Base-by-base conservation (phyloP, 2,888 invertebrate species). In the Schrankia costaestrigalis region DNA sequence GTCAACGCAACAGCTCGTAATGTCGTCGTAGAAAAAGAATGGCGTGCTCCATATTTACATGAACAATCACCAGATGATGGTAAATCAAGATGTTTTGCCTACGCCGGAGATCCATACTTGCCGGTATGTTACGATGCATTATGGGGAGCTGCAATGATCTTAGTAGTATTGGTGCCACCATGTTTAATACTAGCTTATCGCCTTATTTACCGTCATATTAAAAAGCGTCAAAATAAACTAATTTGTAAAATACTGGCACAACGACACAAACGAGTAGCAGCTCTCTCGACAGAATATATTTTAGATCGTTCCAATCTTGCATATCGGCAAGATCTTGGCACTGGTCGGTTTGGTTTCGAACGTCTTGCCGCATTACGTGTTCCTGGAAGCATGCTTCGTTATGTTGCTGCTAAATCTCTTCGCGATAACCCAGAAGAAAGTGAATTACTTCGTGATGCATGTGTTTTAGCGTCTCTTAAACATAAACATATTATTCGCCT, bases 401-500 rank as follows among this genome's bases (percentile, higher is more conserved):
- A 92, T 0, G 94, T 95, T 1, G 95, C 95, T 5, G 95, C 95
- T 0, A 97, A 97, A 78, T 94, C 95, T 0, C 82, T 96, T 2
- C 95, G 95, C 73, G 90, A 91, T 0, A 91, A 91, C 6, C 93
- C 94, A 44, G 95, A 95, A 64, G 95, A 96, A 71, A 80, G 95
- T 11, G 78, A 74, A 41, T 64, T 80, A 62, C 83, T 97, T 26
- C 93, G 94, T 31, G 97, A 97, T 74, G 97, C 96, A 0, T 94
- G 95, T 69, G 92, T 94, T 12, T 95, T 97, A 92, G 96, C 96
- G 58, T 50, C 93, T 25, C 95, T 97, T 59, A 91, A 93, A 31
- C 96, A 97, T 71, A 91, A 92, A 56, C 96, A 97, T 71, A 93
- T 97, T 23, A 92, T 97, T 4, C 91, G 91, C 45, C 84, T 97